A percentile compares a stretch with the other conserved stretches of the same genome.
Evolutionary conservation across 2,113 vertebrate genomes (phyloP).

Genomic region (Addax nasomaculatus): DNA sequence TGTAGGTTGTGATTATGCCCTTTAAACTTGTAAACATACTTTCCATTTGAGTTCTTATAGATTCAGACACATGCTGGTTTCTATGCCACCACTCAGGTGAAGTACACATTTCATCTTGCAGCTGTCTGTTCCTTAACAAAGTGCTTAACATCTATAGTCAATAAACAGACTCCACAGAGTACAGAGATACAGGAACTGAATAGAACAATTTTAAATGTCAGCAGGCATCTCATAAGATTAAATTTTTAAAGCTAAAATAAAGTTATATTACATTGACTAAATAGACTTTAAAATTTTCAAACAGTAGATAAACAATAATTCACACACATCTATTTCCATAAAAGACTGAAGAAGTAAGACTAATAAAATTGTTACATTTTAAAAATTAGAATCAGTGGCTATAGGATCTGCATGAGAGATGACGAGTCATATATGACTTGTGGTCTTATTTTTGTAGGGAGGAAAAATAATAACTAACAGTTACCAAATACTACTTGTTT

Average conservation of each 20-base stretch:
- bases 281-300: background rate
- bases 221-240: background rate
- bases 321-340: background rate
- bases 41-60: background rate
- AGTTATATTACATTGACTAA: background rate
- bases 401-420: background rate
- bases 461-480: background rate
- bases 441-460: background rate
- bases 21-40: slow-evolving; percentile 5
- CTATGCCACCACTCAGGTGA: background rate
- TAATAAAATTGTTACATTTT: background rate
- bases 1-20: background rate
- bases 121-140: background rate
- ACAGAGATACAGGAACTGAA: background rate
- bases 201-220: slow-evolving; percentile 9
- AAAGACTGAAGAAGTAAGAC: background rate
- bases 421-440: background rate
- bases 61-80: background rate
- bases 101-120: background rate
- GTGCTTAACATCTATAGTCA: background rate
- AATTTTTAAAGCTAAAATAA: background rate
- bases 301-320: background rate
- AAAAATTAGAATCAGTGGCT: background rate
- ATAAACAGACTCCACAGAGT: background rate
- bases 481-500: background rate